Evolutionary conservation across 2,113 vertebrate genomes (phyloP).

Genomic region (Crotalus tigris): DNA sequence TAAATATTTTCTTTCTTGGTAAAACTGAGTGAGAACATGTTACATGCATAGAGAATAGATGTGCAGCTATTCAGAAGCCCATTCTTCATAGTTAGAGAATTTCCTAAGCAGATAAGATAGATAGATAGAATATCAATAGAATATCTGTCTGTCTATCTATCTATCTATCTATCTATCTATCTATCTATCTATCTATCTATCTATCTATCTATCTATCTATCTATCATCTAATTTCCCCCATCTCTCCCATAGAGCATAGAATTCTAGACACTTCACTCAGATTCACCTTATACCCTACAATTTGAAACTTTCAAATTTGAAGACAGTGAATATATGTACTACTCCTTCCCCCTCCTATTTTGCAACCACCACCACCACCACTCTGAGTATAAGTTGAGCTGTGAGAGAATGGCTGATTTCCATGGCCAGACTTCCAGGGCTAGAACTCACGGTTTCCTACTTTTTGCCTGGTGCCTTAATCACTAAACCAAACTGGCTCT

Average conservation of each 20-base stretch:
- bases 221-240: not conserved
- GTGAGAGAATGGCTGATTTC: not conserved
- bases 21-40: not conserved
- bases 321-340: not conserved
- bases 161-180: too few relatives aligned
- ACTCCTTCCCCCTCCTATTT: not conserved
- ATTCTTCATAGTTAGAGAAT: not conserved
- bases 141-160: too few relatives aligned
- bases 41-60: not conserved
- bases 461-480: not conserved
- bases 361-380: not conserved
- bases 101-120: not conserved
- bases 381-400: not conserved
- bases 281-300: not conserved
- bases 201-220: too few relatives aligned
- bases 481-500: not conserved
- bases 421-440: not conserved
- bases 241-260: not conserved
- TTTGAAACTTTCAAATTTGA: not conserved
- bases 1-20: not conserved
- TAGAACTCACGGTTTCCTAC: not conserved
- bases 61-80: not conserved
- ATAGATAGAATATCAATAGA: too few relatives aligned
- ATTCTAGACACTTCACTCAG: not conserved
- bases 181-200: too few relatives aligned